Evolutionary conservation across 2,888 invertebrate genomes (phyloP).

Genomic region (Sarcophaga variegata): DNA sequence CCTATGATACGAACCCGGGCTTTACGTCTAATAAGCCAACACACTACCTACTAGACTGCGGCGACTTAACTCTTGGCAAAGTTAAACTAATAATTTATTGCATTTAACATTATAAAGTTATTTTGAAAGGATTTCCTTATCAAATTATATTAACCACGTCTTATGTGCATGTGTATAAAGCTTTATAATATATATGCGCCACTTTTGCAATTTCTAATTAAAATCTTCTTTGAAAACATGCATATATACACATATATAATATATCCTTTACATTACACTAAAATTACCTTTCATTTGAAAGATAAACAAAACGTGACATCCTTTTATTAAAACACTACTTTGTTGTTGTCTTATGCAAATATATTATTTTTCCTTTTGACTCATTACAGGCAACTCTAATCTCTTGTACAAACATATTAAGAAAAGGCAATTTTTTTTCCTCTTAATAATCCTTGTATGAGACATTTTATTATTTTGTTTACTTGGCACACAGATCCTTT

Average conservation of each 20-base stretch:
- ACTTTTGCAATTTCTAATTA: conserved; percentile 44
- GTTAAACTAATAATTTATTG: too few relatives aligned
- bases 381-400: conserved; percentile 60
- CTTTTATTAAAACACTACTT: conserved; percentile 54
- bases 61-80: too few relatives aligned
- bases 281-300: conserved; percentile 52
- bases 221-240: conserved; percentile 22
- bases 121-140: too few relatives aligned
- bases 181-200: conserved; percentile 30
- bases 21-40: too few relatives aligned
- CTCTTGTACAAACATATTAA: conserved; percentile 60
- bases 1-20: too few relatives aligned
- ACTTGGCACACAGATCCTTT: conserved; percentile 67
- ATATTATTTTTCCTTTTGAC: conserved; percentile 60
- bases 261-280: background rate
- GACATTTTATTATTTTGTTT: conserved; percentile 52
- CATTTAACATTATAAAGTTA: too few relatives aligned
- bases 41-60: too few relatives aligned
- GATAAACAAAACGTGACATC: conserved; percentile 67
- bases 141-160: too few relatives aligned
- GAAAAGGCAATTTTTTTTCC: background rate
- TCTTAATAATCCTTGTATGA: conserved; percentile 51
- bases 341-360: conserved; percentile 43
- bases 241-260: background rate
- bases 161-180: background rate